Base-by-base conservation (phyloP, 1,140 invertebrate genomes). In the Cephus cinctus region DNA sequence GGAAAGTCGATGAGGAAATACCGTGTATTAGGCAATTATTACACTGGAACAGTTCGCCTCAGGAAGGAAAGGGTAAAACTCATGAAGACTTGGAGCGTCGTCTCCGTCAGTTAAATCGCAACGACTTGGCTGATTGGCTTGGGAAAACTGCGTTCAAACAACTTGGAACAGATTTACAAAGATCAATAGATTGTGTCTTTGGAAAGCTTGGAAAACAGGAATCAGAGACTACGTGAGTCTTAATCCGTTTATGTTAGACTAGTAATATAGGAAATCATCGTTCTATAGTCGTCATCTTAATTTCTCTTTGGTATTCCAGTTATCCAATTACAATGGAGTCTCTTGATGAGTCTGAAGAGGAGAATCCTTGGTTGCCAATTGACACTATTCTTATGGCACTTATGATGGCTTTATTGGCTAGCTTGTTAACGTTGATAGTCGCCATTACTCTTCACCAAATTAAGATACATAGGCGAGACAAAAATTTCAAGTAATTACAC, bases 61-160 rank as follows among this genome's bases (percentile, higher is more conserved):
- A 67, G 0, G 76, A 79, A 58, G 83, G 81, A 2, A 70, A 65
- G 53, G 78, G 78, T 1, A 74, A 78, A 52, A 80, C 77, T 11
- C 82, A 85, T 50, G 76, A 79, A 52, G 43, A 67, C 18, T 43
- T 85, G 5, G 63, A 65, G 22, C 76, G 73, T 25, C 73, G 81
- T 50, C 57, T 86, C 6, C 69, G 78, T 20, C 81, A 84, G 70
- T 65, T 86, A 35, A 76, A 75, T 50, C 79, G 75, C 55, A 51
- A 54, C 4, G 75, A 82, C 50, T 54, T 86, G 46, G 81, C 83
- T 1, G 73, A 83, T 59, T 84, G 82, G 81, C 54, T 86, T 1
- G 79, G 81, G 5, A 77, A 65, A 46, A 78, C 75, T 3, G 76
- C 80, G 2, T 85, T 84, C 65, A 64, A 76, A 43, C 68, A 82